Base-by-base conservation (phyloP, 2,797 vertebrate species). In the Gallinago solitaria region DNA sequence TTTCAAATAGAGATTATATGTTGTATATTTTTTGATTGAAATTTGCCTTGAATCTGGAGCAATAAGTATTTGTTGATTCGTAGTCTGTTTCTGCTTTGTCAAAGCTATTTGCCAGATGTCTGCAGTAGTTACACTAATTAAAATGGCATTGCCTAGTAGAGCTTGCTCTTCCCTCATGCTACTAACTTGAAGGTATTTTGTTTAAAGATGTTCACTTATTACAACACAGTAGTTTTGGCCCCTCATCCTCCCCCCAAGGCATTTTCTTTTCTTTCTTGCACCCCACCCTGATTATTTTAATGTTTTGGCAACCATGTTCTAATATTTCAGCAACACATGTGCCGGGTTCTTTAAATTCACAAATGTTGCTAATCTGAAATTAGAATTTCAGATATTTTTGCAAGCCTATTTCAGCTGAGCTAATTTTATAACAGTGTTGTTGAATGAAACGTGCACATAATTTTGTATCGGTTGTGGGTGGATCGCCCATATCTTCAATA, bases 31-130 rank as follows among this genome's bases (percentile, higher is more conserved):
- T 87, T 96, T 70, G 89, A 67, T 56, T 79, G 16, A 91, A 82
- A 89, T 96, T 91, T 93, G 74, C 93, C 48, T 94, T 94, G 87
- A 96, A 97, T 97, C 98, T 98, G 98, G 98, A 98, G 98, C 98
- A 98, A 98, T 95, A 98, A 98, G 98, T 98, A 98, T 98, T 98
- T 97, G 93, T 96, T 98, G 95, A 97, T 98, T 90, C 4, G 77
- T 95, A 95, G 30, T 95, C 90, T 93, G 91, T 96, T 89, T 97
- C 96, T 96, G 96, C 97, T 97, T 97, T 96, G 88, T 97, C 94
- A 95, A 95, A 97, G 95, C 96, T 97, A 86, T 97, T 97, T 97
- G 97, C 97, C 97, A 95, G 96, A 93, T 97, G 97, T 97, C 87
- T 97, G 95, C 95, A 94, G 56, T 96, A 95, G 67, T 95, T 97